Base-by-base conservation (phyloP, 1,140 invertebrate species). In the Chionoecetes opilio region DNA sequence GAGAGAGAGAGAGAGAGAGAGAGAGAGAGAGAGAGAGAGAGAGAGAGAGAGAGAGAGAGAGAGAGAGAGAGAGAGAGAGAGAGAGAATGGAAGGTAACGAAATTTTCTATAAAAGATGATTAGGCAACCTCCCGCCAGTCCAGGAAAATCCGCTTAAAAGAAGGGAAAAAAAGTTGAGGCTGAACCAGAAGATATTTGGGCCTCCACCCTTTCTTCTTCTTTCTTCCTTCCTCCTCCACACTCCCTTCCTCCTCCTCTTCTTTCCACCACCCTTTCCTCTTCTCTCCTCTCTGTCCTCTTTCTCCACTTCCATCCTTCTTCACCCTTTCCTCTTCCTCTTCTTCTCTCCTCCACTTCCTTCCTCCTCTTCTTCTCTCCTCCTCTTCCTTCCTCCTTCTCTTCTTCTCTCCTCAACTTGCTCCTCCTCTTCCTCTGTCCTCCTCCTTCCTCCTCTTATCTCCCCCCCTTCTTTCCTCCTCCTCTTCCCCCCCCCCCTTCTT, bases 1-100 rank as follows among this genome's bases (percentile, higher is more conserved):
- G 85, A 86, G 85, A 86, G 85, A 86, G 85, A 86, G 85, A 86
- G 85, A 86, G 85, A 86, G 85, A 86, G 85, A 86, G 85, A 86
- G 85, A 86, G 85, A 86, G 85, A 86, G 85, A 86, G 85, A 86
- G 85, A 86, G 85, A 86, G 85, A 86, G 85, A 86, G 85, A 86
- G 85, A 86, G 85, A 86, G 85, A 86, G 85, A 86, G 85, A 86
- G 85, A 86, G 85, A 86, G 85, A 86, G 85, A 86, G 85, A 86
- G 85, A 86, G 85, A 86, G 85, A 86, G 85, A 86, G 85, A 86
- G 85, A 86, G 85, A 86, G 85, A 86, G 85, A 86, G 85, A 86
- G 85, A 86, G 85, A 86, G 85, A 86, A n/a, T 14, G 85, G 53
- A 63, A 46, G 41, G 5, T 14, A 46, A 46, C 41, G 5, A 46